These are phyloP conservation scores for Heterohyrax brucei DNA, from an alignment of 2,797 vertebrate genomes.

Conservation along the genomic window DNA sequence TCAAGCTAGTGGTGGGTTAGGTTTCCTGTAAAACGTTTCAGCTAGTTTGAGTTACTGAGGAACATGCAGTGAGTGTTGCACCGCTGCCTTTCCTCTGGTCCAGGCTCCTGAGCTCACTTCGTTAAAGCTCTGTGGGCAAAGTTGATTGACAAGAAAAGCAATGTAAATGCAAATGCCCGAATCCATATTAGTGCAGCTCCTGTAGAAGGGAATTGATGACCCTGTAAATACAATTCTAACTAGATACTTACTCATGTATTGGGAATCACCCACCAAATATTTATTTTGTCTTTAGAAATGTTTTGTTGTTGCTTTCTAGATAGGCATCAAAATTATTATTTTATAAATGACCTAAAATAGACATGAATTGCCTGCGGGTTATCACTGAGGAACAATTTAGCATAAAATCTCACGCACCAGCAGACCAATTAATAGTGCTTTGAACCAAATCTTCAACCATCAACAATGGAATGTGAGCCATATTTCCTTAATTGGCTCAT, in stretches of 20 bases:
- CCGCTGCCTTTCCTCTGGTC: conserved; percentile 41
- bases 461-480: conserved; percentile 66
- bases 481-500: conserved; percentile 84
- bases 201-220: conserved; percentile 61
- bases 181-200: neutral
- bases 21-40: conserved; percentile 38
- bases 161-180: conserved; percentile 75
- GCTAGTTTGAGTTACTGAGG: conserved; percentile 43
- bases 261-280: conserved; percentile 29
- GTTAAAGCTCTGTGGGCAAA: conserved; percentile 70
- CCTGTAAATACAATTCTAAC: conserved; percentile 40
- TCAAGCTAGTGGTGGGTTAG: neutral
- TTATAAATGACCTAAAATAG: conserved; percentile 64
- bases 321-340: conserved; percentile 62
- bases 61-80: conserved; percentile 1
- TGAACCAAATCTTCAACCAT: conserved; percentile 74
- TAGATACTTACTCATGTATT: conserved; percentile 56
- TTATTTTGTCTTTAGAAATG: conserved; percentile 63
- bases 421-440: conserved; percentile 80
- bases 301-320: conserved; percentile 56
- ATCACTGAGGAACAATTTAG: conserved; percentile 58
- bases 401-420: conserved; percentile 59
- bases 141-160: conserved; percentile 71
- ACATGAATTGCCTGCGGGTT: conserved; percentile 70
- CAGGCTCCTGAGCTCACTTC: conserved; percentile 42